Percentiles rank a stretch among this genome's conserved stretches.
Evolutionary conservation across 2,113 vertebrate genomes (phyloP).

Genomic region (Lamprologus lemairii): DNA sequence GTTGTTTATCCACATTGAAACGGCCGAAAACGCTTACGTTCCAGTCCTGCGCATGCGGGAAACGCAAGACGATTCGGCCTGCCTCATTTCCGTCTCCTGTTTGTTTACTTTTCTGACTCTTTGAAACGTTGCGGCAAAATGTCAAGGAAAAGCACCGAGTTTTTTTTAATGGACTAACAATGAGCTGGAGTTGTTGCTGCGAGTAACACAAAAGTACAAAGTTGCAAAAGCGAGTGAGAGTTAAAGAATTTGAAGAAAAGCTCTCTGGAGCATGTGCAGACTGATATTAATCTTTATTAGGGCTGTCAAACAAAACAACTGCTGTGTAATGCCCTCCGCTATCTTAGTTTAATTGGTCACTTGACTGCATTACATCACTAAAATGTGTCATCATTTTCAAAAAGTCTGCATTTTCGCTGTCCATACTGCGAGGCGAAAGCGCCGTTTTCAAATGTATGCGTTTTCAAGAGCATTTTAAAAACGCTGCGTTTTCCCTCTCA

Average conservation of each 20-base stretch:
- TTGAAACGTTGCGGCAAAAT: fast-evolving
- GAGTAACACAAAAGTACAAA: not conserved
- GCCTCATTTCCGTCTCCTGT: fast-evolving
- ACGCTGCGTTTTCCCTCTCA: no score
- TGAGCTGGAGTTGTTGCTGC: fast-evolving
- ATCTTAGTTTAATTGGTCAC: no score
- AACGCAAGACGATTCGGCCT: not conserved
- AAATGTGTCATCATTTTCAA: no score
- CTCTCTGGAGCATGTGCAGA: fast-evolving
- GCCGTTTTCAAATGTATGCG: fast-evolving
- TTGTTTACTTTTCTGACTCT: fast-evolving
- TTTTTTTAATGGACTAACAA: not conserved
- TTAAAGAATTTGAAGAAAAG: not conserved
- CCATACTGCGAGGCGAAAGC: fast-evolving
- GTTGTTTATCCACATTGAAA: fast-evolving
- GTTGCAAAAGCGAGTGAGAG: fast-evolving
- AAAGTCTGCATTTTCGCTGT: no score
- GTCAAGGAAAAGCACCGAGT: fast-evolving
- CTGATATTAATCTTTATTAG: not conserved
- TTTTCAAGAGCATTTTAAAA: no score
- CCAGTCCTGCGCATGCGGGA: fast-evolving
- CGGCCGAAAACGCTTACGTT: fast-evolving
- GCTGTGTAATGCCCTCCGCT: no score
- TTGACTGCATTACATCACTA: fast-evolving
- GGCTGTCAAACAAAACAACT: not conserved